Evolutionary conservation across 2,113 vertebrate genomes (phyloP).

Genomic region (Microtus pennsylvanicus): DNA sequence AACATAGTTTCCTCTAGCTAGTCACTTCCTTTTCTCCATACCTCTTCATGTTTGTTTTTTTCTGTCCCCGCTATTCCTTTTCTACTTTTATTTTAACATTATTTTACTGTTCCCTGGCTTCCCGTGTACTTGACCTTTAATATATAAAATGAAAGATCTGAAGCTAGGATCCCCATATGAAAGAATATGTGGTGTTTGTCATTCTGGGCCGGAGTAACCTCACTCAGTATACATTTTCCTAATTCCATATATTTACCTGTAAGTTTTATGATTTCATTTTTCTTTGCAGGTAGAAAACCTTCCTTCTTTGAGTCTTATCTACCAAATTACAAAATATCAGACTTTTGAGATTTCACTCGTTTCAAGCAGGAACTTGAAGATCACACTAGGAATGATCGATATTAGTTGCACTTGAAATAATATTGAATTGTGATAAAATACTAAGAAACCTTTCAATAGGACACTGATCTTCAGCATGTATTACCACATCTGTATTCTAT

Average conservation of each 20-base stretch:
- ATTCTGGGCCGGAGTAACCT: background rate
- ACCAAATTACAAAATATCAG: background rate
- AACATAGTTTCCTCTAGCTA: background rate
- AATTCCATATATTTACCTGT: background rate
- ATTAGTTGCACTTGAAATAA: background rate
- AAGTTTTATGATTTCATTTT: background rate
- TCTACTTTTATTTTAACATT: background rate
- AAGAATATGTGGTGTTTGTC: background rate
- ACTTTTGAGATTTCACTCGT: background rate
- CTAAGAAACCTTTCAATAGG: background rate
- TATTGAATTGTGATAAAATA: background rate
- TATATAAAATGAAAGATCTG: background rate
- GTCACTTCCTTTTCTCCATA: background rate
- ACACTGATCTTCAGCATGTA: background rate
- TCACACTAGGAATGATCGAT: background rate
- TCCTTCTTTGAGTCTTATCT: background rate
- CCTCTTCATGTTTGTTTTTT: background rate
- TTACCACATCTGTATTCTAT: background rate
- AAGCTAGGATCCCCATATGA: background rate
- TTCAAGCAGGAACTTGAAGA: background rate
- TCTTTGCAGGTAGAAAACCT: background rate
- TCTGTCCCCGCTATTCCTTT: background rate
- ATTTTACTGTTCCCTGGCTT: background rate
- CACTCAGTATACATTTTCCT: too few species aligned
- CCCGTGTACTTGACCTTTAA: background rate